Conservation (phyloP, 30 jellyfish, hydroid and myxozoan genomes). For the Rhopilema esculentum region DNA sequence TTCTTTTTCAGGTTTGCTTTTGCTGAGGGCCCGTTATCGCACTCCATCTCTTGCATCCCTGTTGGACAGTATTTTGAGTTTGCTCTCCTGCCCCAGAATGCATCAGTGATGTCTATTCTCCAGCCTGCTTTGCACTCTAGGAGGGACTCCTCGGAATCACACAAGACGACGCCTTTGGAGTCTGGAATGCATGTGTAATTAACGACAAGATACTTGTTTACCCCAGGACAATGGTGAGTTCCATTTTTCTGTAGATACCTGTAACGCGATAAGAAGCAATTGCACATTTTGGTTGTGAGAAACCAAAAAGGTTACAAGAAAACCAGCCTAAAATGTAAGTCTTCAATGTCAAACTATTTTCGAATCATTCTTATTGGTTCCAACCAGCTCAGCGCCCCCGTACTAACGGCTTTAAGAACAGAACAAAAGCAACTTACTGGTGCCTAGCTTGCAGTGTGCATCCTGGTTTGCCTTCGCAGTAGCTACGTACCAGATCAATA, state of each 20-base stretch:
- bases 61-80: constrained; percentile 86
- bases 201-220: constrained; percentile 86
- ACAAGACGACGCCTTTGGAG: constrained; percentile 92
- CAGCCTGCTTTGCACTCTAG: constrained; percentile 96
- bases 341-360: no score
- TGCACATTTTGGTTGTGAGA: no score
- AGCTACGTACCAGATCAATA: constrained; percentile 64
- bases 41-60: constrained; percentile 88
- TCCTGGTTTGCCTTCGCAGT: constrained; percentile 89
- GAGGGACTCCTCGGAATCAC: constrained; percentile 91
- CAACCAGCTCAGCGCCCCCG: no score
- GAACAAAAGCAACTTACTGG: constrained; percentile 59
- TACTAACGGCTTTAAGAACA: no score
- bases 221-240: constrained; percentile 96
- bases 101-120: constrained; percentile 90
- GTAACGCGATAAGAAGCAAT: background rate
- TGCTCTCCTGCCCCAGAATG: constrained; percentile 97
- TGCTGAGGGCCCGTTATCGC: constrained; percentile 86
- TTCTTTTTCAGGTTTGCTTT: constrained; percentile 60
- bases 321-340: no score
- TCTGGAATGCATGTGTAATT: constrained; percentile 97
- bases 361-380: no score
- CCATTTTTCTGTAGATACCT: constrained; percentile 89
- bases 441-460: constrained; percentile 93
- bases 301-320: no score